phyloP scores from a whole-genome alignment of 2,797 vertebrate species.

The Perodicticus potto region DNA sequence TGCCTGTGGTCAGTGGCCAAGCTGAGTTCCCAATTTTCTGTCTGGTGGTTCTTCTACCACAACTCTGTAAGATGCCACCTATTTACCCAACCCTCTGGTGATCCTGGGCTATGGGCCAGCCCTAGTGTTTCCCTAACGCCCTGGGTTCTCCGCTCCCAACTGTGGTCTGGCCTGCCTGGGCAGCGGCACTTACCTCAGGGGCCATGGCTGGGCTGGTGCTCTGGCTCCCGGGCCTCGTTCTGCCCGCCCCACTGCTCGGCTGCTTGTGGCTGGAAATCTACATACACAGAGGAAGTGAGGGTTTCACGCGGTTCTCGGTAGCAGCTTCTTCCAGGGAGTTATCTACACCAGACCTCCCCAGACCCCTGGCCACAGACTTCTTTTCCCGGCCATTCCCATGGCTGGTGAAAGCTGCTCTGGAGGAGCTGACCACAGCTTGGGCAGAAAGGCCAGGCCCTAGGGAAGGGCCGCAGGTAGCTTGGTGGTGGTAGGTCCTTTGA shows the following conservation, averaged over 20 bases:
- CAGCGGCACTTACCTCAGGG: slow-evolving; percentile 71
- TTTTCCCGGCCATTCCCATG: neutral
- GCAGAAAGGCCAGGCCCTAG: neutral
- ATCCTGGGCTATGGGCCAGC: neutral
- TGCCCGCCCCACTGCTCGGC: slow-evolving; percentile 66
- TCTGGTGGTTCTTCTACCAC: neutral
- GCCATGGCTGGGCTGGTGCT: slow-evolving; percentile 43
- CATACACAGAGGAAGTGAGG: slow-evolving; percentile 79
- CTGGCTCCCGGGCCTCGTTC: neutral
- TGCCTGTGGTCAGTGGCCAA: neutral
- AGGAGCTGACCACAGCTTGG: neutral
- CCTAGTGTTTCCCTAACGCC: neutral
- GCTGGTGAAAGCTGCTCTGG: neutral
- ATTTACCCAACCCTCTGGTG: neutral
- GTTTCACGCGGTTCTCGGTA: slow-evolving; percentile 46
- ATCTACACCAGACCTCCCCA: neutral
- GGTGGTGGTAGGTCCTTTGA: neutral
- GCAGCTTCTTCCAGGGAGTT: slow-evolving; percentile 64
- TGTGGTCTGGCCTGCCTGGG: neutral
- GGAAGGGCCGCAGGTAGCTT: neutral
- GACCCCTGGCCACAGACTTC: neutral
- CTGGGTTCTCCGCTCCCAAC: neutral
- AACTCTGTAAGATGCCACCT: neutral
- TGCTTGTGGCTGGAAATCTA: slow-evolving; percentile 75
- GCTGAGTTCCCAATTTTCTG: neutral